phyloP scores from a whole-genome alignment of 2,113 vertebrate genomes.

The Trinectes maculatus region DNA sequence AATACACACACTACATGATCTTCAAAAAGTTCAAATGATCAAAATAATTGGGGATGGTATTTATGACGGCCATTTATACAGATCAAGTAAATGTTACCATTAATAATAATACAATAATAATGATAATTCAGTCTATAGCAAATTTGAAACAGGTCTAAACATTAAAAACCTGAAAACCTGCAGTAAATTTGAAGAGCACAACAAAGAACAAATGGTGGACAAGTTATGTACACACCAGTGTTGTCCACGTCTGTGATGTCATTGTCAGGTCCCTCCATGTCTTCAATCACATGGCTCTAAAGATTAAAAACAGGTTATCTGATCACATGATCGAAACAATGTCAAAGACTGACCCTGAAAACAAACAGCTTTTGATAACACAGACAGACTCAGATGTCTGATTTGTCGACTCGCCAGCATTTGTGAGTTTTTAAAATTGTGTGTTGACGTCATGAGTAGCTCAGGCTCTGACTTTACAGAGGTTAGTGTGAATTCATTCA shows the following conservation, averaged over 20 bases:
- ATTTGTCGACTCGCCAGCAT: neutral
- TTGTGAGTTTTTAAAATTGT: neutral
- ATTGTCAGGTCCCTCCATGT: constrained; percentile 27
- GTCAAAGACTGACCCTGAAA: constrained; percentile 8
- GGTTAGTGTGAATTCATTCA: neutral
- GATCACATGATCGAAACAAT: neutral
- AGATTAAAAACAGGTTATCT: constrained; percentile 41
- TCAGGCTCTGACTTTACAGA: neutral
- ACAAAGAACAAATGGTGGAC: no score
- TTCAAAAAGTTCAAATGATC: neutral
- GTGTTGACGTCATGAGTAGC: neutral
- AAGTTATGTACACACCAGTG: no score
- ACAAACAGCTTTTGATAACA: neutral
- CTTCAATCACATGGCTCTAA: constrained; percentile 55
- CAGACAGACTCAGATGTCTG: neutral
- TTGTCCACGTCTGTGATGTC: constrained; percentile 21
- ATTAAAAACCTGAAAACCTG: no score
- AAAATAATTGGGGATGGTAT: no score
- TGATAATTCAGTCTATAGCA: no score
- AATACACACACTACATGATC: neutral
- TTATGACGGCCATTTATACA: no score
- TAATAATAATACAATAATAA: no score
- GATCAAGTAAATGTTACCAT: no score
- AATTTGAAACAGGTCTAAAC: no score
- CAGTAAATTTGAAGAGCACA: no score